phyloP scores from a whole-genome alignment of 2,888 invertebrate species.

The Caenorhabditis drosophilae region DNA sequence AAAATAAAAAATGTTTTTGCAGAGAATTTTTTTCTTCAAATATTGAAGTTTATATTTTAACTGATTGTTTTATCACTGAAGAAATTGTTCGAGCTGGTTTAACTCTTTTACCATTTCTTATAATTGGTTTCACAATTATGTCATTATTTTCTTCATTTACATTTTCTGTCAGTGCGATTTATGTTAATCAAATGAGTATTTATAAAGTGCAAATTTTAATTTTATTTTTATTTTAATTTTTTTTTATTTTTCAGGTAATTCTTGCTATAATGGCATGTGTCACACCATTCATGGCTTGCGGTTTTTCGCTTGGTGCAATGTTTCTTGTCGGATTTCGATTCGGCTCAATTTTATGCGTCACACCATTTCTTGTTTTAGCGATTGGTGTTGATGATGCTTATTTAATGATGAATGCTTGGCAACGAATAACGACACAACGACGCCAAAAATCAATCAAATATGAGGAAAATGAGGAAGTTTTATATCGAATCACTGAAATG shows the following conservation, averaged over 20 bases:
- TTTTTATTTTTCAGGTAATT: slow-evolving; percentile 47
- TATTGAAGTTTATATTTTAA: slow-evolving; percentile 49
- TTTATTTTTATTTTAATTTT: no score
- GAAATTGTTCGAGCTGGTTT: slow-evolving; percentile 61
- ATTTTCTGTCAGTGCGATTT: slow-evolving; percentile 57
- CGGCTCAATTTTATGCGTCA: slow-evolving; percentile 67
- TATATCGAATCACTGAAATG: slow-evolving; percentile 48
- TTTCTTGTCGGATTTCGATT: slow-evolving; percentile 63
- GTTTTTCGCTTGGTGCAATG: slow-evolving; percentile 50
- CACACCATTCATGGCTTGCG: slow-evolving; percentile 67
- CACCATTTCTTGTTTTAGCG: slow-evolving; percentile 62
- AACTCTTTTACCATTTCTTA: slow-evolving; percentile 64
- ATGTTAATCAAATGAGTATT: slow-evolving; percentile 55
- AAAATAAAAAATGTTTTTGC: slow-evolving; percentile 3
- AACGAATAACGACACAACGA: slow-evolving; percentile 49
- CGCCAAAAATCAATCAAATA: no score
- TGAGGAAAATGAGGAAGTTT: slow-evolving; percentile 43
- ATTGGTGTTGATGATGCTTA: slow-evolving; percentile 68
- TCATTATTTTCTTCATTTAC: slow-evolving; percentile 60
- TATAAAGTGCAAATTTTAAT: no score
- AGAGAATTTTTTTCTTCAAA: slow-evolving; percentile 49
- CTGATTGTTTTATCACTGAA: slow-evolving; percentile 63
- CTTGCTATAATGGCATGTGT: slow-evolving; percentile 63
- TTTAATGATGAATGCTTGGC: slow-evolving; percentile 67
- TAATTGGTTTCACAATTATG: slow-evolving; percentile 67